Conservation (phyloP, 2,113 vertebrate species). For the Sebastes schlegelii region DNA sequence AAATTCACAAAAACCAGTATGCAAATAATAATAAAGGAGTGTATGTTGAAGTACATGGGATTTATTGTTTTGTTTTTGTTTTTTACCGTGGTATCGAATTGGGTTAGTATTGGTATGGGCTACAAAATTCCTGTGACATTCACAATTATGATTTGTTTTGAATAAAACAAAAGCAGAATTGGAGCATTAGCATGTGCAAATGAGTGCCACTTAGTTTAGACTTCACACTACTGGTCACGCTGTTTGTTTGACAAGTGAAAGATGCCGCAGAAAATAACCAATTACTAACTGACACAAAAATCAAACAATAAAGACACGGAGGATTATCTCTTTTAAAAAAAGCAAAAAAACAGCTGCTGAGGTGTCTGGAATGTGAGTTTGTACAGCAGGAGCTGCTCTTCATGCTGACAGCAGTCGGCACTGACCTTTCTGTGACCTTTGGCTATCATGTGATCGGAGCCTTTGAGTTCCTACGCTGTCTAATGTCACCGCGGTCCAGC, state of each 20-base stretch:
- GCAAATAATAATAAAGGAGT: too few species aligned
- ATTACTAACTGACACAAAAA: slow-evolving; percentile 40
- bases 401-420: slow-evolving; percentile 36
- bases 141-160: slow-evolving; percentile 6
- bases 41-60: too few species aligned
- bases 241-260: slow-evolving; percentile 20
- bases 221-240: neutral
- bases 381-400: slow-evolving; percentile 16
- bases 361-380: slow-evolving; percentile 16
- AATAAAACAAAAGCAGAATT: neutral
- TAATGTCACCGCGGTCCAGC: slow-evolving; percentile 44
- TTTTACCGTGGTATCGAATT: too few species aligned
- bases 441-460: slow-evolving; percentile 45
- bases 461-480: slow-evolving; percentile 41
- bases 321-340: slow-evolving; percentile 7
- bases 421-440: slow-evolving; percentile 69
- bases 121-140: neutral
- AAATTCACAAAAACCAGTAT: too few species aligned
- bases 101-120: too few species aligned
- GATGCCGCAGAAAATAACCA: slow-evolving; percentile 33
- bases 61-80: too few species aligned
- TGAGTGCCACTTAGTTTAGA: slow-evolving; percentile 20
- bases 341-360: slow-evolving; percentile 10
- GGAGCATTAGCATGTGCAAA: slow-evolving; percentile 4
- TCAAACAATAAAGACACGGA: neutral